phyloP scores from a whole-genome alignment of 2,888 invertebrate species.

The Cremastinae sp. region DNA sequence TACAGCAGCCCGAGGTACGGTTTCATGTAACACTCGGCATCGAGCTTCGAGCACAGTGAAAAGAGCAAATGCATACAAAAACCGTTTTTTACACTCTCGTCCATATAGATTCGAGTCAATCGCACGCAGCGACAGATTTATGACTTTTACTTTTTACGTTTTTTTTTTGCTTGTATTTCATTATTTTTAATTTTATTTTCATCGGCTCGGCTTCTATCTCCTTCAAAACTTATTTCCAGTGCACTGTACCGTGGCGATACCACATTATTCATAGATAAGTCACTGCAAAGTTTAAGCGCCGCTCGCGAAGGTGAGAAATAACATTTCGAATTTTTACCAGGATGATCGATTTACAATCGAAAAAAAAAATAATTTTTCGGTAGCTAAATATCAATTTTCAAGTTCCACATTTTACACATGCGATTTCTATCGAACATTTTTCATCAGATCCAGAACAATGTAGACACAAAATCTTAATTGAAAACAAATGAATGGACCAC shows the following conservation, averaged over 20 bases:
- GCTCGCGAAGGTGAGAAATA: no score
- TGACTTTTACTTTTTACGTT: slow-evolving; percentile 52
- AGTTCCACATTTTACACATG: no score
- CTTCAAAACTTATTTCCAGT: slow-evolving; percentile 4
- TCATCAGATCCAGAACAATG: no score
- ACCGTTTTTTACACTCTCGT: not conserved
- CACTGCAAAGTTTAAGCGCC: slow-evolving; percentile 2
- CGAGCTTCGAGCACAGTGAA: slow-evolving; percentile 26
- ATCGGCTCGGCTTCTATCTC: slow-evolving; percentile 23
- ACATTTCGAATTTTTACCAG: no score
- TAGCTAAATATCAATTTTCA: no score
- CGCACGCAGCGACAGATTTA: slow-evolving; percentile 51
- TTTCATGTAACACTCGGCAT: slow-evolving; percentile 31
- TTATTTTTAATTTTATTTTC: slow-evolving; percentile 20
- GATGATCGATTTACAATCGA: not conserved
- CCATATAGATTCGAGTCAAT: slow-evolving; percentile 28
- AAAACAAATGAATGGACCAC: no score
- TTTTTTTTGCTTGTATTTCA: slow-evolving; percentile 28
- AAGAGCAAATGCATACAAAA: slow-evolving; percentile 26
- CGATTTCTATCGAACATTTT: no score
- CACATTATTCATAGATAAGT: slow-evolving; percentile 43
- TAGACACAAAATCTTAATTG: no score
- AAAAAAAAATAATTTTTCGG: no score
- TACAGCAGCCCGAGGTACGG: slow-evolving; percentile 5
- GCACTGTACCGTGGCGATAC: slow-evolving; percentile 23